Evolutionary conservation across 1,140 invertebrate species (phyloP).

Genomic region (Zaprionus vittiger): DNA sequence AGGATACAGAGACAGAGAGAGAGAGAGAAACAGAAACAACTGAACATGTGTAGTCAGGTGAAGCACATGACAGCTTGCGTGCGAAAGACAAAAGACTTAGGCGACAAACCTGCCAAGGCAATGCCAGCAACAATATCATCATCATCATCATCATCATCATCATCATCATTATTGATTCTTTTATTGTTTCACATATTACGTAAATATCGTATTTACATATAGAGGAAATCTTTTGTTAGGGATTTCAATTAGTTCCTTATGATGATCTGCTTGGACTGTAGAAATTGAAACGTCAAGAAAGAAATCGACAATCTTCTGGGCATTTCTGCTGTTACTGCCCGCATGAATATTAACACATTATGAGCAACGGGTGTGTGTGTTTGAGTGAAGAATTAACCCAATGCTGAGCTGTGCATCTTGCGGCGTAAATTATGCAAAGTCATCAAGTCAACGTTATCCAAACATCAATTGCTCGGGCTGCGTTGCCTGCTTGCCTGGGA

Average conservation of each 20-base stretch:
- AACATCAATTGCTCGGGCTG: conserved; percentile 69
- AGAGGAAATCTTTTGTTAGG: background rate
- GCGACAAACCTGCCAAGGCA: conserved; percentile 45
- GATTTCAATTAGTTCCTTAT: background rate
- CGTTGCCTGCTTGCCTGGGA: conserved; percentile 66
- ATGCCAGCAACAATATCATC: conserved; percentile 1
- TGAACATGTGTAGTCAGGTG: conserved; percentile 40
- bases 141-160: background rate
- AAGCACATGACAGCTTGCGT: conserved; percentile 23
- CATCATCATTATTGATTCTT: conserved; percentile 4
- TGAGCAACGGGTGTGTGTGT: conserved; percentile 68
- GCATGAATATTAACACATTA: conserved; percentile 79
- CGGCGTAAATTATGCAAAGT: conserved; percentile 79
- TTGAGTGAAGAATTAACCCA: conserved; percentile 78
- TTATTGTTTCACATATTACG: background rate
- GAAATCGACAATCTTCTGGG: conserved; percentile 17
- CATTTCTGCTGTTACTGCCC: conserved; percentile 34
- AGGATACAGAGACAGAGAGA: conserved; percentile 9
- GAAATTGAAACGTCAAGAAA: conserved; percentile 72
- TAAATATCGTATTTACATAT: background rate
- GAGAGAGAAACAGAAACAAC: conserved; percentile 12
- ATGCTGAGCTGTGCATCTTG: conserved; percentile 30
- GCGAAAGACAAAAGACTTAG: conserved; percentile 48
- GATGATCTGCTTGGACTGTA: too few relatives aligned
- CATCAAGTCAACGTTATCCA: conserved; percentile 81